These are phyloP conservation scores for Aphodius sticticus DNA, from an alignment of 2,888 invertebrate genomes.

Conservation along the genomic window DNA sequence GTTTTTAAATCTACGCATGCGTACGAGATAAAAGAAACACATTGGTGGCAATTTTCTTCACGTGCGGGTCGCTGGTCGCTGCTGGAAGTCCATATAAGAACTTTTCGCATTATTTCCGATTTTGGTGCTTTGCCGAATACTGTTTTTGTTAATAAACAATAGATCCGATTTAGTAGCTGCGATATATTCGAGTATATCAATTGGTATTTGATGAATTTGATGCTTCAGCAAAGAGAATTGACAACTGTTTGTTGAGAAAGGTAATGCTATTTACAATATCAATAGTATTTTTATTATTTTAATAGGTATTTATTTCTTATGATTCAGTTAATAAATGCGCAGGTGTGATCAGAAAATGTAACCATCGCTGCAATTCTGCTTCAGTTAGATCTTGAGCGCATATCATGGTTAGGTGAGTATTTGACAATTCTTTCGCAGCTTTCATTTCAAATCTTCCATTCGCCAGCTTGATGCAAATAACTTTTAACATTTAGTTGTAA, in stretches of 20 bases:
- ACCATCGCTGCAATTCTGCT: neutral
- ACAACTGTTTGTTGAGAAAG: neutral
- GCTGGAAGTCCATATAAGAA: neutral
- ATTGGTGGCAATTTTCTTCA: neutral
- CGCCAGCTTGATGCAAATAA: neutral
- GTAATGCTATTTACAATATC: neutral
- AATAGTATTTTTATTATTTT: neutral
- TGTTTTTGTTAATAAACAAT: neutral
- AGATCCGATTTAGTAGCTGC: neutral
- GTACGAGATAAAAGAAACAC: constrained; percentile 19
- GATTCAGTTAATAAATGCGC: neutral
- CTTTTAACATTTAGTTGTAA: neutral
- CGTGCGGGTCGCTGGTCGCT: neutral
- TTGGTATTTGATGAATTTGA: neutral
- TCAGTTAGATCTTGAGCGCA: neutral
- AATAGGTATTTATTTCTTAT: neutral
- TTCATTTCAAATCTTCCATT: neutral
- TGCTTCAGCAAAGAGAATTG: neutral
- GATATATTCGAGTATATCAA: neutral
- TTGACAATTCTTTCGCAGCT: neutral
- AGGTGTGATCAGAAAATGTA: neutral
- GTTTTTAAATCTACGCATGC: constrained; percentile 34
- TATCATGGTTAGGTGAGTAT: neutral
- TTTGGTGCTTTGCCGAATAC: neutral
- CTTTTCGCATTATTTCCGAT: neutral